phyloP scores from a whole-genome alignment of 2,888 invertebrate genomes.

The Phytoseiulus persimilis region DNA sequence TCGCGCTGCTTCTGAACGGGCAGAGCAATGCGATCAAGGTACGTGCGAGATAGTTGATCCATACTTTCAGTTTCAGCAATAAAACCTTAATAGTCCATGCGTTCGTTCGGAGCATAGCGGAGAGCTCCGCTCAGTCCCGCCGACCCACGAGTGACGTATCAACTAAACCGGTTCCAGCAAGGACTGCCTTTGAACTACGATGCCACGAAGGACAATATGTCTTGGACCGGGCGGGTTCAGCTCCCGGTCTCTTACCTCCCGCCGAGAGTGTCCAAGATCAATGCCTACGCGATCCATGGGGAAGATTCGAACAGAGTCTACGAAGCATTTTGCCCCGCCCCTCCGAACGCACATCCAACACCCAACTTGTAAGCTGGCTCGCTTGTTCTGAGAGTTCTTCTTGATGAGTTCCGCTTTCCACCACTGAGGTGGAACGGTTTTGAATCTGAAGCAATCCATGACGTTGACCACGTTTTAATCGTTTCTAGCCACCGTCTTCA shows the following conservation, averaged over 20 bases:
- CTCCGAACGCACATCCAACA: conserved; percentile 48
- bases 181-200: conserved; percentile 49
- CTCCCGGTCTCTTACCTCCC: conserved; percentile 54
- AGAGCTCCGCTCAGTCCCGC: conserved; percentile 36
- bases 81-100: neutral
- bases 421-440: no score
- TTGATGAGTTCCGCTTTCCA: no score
- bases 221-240: conserved; percentile 51
- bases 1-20: conserved; percentile 52
- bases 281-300: conserved; percentile 56
- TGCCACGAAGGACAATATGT: conserved; percentile 46
- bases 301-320: conserved; percentile 51
- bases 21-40: conserved; percentile 51
- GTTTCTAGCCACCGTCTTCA: conserved; percentile 51
- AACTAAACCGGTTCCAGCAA: no score
- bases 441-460: no score
- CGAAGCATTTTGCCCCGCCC: conserved; percentile 53
- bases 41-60: conserved; percentile 38
- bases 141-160: conserved; percentile 15
- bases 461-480: no score
- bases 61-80: neutral
- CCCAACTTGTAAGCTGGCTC: conserved; percentile 52
- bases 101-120: no score
- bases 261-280: conserved; percentile 52
- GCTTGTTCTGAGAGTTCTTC: neutral